Percentiles rank a stretch among this genome's conserved stretches.
Conservation (phyloP, 2,113 vertebrate genomes). For the Calonectris borealis region DNA sequence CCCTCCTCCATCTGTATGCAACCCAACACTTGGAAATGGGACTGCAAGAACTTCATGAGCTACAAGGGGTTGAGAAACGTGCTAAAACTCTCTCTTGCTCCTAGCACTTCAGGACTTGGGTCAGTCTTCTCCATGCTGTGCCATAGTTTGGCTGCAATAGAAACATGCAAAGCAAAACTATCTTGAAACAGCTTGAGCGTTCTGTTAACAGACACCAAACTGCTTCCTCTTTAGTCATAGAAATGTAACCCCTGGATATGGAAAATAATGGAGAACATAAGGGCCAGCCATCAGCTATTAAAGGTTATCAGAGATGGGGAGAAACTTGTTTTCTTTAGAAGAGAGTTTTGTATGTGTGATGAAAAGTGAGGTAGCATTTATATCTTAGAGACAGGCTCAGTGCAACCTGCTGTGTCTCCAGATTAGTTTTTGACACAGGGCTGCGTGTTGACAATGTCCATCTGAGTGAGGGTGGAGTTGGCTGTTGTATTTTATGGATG, state of each 20-base stretch:
- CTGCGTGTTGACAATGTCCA: rapidly evolving
- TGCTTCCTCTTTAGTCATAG: not conserved
- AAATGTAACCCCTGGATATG: not conserved
- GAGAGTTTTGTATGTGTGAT: not conserved
- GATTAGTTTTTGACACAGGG: rapidly evolving
- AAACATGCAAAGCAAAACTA: not conserved
- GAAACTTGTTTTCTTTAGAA: no score
- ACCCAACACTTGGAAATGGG: not conserved
- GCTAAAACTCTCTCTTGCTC: not conserved
- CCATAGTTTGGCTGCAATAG: not conserved
- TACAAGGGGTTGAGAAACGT: not conserved
- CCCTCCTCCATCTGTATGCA: not conserved
- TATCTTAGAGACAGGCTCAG: rapidly evolving
- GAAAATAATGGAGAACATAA: rapidly evolving
- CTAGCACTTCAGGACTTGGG: not conserved
- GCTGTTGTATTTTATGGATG: rapidly evolving
- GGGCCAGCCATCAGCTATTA: not conserved
- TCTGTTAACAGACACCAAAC: not conserved
- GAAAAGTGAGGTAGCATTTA: not conserved
- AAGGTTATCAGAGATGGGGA: not conserved
- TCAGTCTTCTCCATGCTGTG: rapidly evolving
- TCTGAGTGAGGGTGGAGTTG: rapidly evolving
- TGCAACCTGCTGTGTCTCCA: not conserved
- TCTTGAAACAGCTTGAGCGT: not conserved
- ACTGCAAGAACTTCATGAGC: not conserved